phyloP scores from a whole-genome alignment of 23 tunicate species.

The Ciona savignyi region DNA sequence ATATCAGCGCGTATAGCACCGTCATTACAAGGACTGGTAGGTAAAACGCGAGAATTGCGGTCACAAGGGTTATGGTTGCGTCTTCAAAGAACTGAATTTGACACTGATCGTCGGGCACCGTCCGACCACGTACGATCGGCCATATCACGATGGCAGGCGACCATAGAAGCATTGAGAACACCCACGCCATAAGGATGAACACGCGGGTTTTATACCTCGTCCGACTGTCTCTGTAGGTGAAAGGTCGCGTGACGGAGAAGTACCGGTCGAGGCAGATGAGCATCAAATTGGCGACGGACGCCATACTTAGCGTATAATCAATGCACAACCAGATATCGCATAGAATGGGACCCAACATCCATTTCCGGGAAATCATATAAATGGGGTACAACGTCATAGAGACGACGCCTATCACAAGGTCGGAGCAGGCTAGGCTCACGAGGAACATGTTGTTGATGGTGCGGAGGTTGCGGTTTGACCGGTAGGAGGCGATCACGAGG shows the following conservation, averaged over 20 bases:
- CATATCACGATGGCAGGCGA: constrained; percentile 79
- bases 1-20: constrained; percentile 64
- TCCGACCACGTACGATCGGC: constrained; percentile 54
- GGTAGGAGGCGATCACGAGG: constrained; percentile 75
- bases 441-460: constrained; percentile 92
- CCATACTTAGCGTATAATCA: constrained; percentile 93
- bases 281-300: constrained; percentile 83
- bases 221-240: constrained; percentile 65
- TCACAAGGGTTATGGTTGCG: constrained; percentile 55
- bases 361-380: constrained; percentile 50
- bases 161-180: constrained; percentile 74
- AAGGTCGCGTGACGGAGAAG: constrained; percentile 83
- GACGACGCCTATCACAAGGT: constrained; percentile 71
- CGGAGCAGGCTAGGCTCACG: constrained; percentile 89
- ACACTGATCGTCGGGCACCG: constrained; percentile 25
- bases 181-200: constrained; percentile 65
- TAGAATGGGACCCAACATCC: constrained; percentile 53
- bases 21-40: constrained; percentile 74
- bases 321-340: constrained; percentile 88
- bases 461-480: constrained; percentile 50
- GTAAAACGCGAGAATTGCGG: constrained; percentile 83
- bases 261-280: constrained; percentile 88
- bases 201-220: constrained; percentile 50
- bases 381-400: constrained; percentile 91
- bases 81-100: constrained; percentile 59